These are phyloP conservation scores for Anoplophora glabripennis DNA, from an alignment of 1,140 invertebrate species.

Conservation along the genomic window DNA sequence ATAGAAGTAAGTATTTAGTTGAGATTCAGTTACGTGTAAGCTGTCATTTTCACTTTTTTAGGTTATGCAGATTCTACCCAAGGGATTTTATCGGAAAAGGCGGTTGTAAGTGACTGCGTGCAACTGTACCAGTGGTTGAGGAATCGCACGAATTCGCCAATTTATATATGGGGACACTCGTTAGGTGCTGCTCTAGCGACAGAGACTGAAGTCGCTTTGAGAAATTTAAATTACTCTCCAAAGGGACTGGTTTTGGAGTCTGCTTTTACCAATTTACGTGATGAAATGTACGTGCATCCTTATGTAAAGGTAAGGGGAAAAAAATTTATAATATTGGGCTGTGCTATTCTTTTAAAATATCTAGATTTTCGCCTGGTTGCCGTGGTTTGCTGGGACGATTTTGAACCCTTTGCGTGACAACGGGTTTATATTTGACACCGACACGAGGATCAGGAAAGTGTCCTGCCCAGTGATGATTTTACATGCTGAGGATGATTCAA, in stretches of 20 bases:
- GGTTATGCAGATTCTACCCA: constrained; percentile 43
- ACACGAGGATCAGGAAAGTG: constrained; percentile 29
- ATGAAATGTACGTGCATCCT: constrained; percentile 41
- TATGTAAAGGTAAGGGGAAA: constrained; percentile 31
- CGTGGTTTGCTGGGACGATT: constrained; percentile 56
- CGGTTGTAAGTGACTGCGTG: constrained; percentile 39
- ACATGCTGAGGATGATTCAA: constrained; percentile 42
- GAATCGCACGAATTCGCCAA: constrained; percentile 29
- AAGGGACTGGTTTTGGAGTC: constrained; percentile 42
- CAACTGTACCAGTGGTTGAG: constrained; percentile 39
- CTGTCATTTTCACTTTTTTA: constrained; percentile 15
- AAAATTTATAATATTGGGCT: background rate
- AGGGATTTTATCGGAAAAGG: constrained; percentile 37
- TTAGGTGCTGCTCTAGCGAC: constrained; percentile 39
- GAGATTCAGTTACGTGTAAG: too few species aligned
- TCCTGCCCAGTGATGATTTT: constrained; percentile 40
- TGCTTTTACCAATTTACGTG: constrained; percentile 40
- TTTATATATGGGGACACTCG: constrained; percentile 46
- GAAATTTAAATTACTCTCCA: constrained; percentile 20
- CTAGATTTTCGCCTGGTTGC: constrained; percentile 40
- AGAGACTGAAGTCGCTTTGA: constrained; percentile 25
- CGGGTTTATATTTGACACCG: constrained; percentile 42
- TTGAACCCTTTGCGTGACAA: constrained; percentile 61
- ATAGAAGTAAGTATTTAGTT: constrained; percentile 65
- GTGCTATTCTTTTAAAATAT: constrained; percentile 1